These are phyloP conservation scores for Anthopleura xanthogrammica DNA, from an alignment of 92 coral and sea anemone species.

Conservation along the genomic window DNA sequence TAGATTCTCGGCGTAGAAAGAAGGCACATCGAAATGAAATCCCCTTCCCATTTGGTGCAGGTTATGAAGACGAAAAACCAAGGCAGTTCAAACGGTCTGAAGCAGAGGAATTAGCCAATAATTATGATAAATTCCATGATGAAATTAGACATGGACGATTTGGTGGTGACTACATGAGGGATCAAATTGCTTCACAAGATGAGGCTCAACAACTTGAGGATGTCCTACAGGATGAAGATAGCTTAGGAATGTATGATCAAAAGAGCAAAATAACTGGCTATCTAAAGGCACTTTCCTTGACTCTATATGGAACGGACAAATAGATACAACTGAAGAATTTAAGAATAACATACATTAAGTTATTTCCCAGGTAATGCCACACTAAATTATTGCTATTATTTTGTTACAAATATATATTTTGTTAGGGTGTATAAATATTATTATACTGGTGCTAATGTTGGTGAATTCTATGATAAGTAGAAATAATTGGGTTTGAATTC, in stretches of 20 bases:
- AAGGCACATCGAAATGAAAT: slow-evolving; percentile 76
- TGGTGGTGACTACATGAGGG: slow-evolving; percentile 96
- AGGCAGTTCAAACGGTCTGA: slow-evolving; percentile 37
- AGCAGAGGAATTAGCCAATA: slow-evolving; percentile 64
- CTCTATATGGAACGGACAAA: slow-evolving; percentile 80
- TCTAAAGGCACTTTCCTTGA: slow-evolving; percentile 57
- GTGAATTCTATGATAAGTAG: background rate
- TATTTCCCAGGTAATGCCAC: slow-evolving; percentile 12
- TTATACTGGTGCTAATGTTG: background rate
- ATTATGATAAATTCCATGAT: slow-evolving; percentile 80
- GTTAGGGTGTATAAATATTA: slow-evolving; percentile 16
- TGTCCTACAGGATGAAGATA: slow-evolving; percentile 51
- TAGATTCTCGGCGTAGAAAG: slow-evolving; percentile 64
- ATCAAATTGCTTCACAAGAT: slow-evolving; percentile 76
- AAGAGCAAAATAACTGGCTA: slow-evolving; percentile 60
- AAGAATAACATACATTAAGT: background rate
- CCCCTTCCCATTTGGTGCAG: slow-evolving; percentile 20
- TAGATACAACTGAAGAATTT: background rate
- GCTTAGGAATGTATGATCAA: slow-evolving; percentile 34
- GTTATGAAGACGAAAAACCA: slow-evolving; percentile 14
- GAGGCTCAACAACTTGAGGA: slow-evolving; percentile 54
- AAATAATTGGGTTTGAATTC: background rate
- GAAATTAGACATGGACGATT: slow-evolving; percentile 94
- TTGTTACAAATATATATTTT: slow-evolving; percentile 19
- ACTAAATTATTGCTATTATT: slow-evolving; percentile 17